Evolutionary conservation across 2,888 invertebrate species (phyloP).

Genomic region (Callimorpha dominula): DNA sequence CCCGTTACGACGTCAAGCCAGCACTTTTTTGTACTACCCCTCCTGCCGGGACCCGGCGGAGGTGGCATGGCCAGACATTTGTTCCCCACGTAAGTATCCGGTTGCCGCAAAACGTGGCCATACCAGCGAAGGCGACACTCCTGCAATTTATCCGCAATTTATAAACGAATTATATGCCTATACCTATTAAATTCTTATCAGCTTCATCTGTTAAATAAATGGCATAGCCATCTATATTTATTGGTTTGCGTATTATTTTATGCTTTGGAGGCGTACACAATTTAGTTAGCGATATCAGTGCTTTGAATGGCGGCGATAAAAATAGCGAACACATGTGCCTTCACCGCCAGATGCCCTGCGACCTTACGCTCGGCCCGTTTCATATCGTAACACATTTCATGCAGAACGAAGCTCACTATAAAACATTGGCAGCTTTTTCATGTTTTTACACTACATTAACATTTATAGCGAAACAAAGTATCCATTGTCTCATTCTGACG

Average conservation of each 20-base stretch:
- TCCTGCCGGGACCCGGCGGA: too few species aligned
- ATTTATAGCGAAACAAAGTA: constrained; percentile 63
- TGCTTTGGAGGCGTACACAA: constrained; percentile 57
- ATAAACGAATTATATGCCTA: constrained; percentile 10
- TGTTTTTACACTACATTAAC: constrained; percentile 68
- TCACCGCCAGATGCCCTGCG: constrained; percentile 83
- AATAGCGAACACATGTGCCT: constrained; percentile 79
- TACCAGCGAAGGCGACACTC: too few species aligned
- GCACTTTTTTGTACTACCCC: too few species aligned
- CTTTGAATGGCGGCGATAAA: constrained; percentile 78
- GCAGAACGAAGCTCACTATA: constrained; percentile 61
- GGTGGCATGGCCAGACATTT: too few species aligned
- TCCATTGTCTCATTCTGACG: constrained; percentile 56
- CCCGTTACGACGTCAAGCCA: too few species aligned
- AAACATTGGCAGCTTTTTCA: constrained; percentile 65
- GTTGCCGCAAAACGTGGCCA: too few species aligned
- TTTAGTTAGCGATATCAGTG: constrained; percentile 71
- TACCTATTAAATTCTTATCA: constrained; percentile 28
- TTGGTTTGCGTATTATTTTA: constrained; percentile 40
- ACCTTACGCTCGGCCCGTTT: constrained; percentile 75
- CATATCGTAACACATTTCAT: constrained; percentile 64
- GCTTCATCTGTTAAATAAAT: constrained; percentile 18
- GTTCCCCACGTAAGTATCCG: too few species aligned
- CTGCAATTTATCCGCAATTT: too few species aligned
- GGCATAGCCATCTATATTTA: constrained; percentile 12